A percentile compares a stretch with the other conserved stretches of the same genome.
phyloP scores from a whole-genome alignment of 2,888 invertebrate genomes.

The Morinoia aosen region DNA sequence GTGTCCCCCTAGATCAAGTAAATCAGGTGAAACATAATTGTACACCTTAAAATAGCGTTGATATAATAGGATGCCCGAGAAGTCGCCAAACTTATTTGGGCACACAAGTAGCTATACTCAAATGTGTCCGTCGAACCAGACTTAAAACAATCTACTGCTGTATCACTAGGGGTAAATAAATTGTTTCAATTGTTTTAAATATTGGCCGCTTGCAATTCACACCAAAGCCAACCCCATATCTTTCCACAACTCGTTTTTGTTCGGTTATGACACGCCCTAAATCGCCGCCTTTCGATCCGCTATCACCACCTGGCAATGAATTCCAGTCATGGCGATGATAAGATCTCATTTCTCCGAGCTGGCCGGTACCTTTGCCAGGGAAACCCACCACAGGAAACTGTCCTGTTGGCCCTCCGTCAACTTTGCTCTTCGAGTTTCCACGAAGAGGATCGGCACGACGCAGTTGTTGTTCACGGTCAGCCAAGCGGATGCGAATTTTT shows the following conservation, averaged over 20 bases:
- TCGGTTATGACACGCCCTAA: not conserved
- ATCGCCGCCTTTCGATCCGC: not conserved
- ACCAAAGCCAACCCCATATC: not conserved
- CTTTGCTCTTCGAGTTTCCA: conserved; percentile 2
- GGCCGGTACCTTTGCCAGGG: not conserved
- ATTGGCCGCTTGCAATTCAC: not conserved
- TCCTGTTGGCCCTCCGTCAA: not conserved
- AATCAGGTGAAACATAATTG: no score
- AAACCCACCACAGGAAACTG: conserved; percentile 9
- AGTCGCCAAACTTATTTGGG: no score
- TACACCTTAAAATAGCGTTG: no score
- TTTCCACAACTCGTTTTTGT: not conserved
- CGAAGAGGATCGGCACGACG: not conserved
- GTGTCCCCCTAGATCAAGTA: no score
- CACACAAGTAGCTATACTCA: no score
- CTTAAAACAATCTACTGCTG: no score
- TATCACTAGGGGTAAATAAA: not conserved
- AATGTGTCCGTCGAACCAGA: no score
- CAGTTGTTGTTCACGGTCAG: not conserved
- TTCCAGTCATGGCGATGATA: not conserved
- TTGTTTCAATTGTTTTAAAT: not conserved
- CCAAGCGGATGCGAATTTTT: not conserved
- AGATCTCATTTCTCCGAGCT: not conserved
- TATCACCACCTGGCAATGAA: not conserved
- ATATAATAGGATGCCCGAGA: no score